A percentile compares a stretch with the other conserved stretches of the same genome.
phyloP scores from a whole-genome alignment of 2,797 vertebrate genomes.

The Balearica regulorum region DNA sequence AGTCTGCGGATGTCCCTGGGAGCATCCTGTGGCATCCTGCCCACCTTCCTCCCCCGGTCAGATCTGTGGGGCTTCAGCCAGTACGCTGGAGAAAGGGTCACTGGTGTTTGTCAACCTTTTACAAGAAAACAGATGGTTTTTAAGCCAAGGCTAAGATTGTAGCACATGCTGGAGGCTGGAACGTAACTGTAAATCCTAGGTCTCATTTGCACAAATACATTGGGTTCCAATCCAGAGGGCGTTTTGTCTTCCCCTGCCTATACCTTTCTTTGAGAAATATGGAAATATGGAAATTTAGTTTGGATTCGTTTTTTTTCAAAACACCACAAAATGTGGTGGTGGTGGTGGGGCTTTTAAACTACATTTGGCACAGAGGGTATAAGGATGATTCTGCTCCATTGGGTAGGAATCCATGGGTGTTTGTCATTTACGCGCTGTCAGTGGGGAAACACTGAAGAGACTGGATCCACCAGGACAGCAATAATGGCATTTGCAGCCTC shows the following conservation, averaged over 20 bases:
- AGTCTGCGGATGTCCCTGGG: neutral
- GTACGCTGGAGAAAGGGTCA: neutral
- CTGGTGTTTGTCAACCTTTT: neutral
- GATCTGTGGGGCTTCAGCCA: neutral
- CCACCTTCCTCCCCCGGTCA: neutral
- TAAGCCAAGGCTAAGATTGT: neutral
- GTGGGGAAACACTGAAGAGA: neutral
- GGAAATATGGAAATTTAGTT: slow-evolving; percentile 19
- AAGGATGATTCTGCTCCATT: neutral
- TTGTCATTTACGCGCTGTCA: neutral
- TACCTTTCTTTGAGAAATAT: neutral
- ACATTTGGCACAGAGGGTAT: neutral
- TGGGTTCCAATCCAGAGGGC: slow-evolving; percentile 21
- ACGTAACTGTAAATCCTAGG: slow-evolving; percentile 39
- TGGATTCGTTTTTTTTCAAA: neutral
- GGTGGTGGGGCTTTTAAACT: neutral
- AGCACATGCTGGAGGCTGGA: neutral
- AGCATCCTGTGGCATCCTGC: neutral
- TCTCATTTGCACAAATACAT: slow-evolving; percentile 36
- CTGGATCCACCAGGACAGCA: neutral
- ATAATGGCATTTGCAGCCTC: neutral
- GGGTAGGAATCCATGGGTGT: neutral
- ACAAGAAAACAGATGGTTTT: slow-evolving; percentile 7
- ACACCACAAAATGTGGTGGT: neutral
- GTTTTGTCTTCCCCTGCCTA: neutral